Base-by-base conservation (phyloP, 2,113 vertebrate genomes). In the Dipodomys merriami region DNA sequence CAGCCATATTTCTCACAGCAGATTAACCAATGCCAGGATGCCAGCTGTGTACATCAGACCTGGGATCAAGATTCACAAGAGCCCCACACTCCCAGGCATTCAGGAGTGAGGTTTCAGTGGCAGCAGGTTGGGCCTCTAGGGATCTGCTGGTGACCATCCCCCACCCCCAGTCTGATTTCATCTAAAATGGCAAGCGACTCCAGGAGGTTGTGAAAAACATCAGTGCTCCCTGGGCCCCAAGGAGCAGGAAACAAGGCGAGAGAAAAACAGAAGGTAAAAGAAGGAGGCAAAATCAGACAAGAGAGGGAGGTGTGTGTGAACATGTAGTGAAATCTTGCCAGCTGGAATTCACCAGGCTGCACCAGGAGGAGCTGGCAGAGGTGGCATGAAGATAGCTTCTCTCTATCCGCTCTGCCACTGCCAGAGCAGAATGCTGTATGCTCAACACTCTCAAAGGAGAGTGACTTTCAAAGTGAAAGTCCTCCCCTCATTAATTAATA, bases 361-460 rank as follows among this genome's bases (percentile, higher is more conserved):
- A 13, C 3, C n/a, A 57, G 72, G 82, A 11, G 18, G 22, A 9
- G 0, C 2, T 25, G 3, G 0, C 60, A 18, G 27, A 44, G 20
- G 30, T 1, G 1, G 57, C 15, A 12, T 0, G 53, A 30, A 77
- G 44, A 71, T 15, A 27, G 57, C 49, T 7, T 27, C 35, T 53
- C 8, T 35, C n/a, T 35, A 5, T n/a, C 2, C 23, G 84, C 57
- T 35, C 35, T 20, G 60, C 60, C 25, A 7, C 6, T 4, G n/a
- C 6, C 18, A n/a, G 19, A 29, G 7, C 39, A 19, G 83, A 79
- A 39, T 10, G 9, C 68, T 5, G 9, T 2, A 18, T 22, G 1
- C 0, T 0, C 11, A 49, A 20, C 0, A 2, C 46, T 35, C 53
- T 35, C 1, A 0, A 73, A 74, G 29, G 49, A 64, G 16, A 62